These are phyloP conservation scores for Etia nguti DNA, from an alignment of 2,113 vertebrate genomes.

Conservation along the genomic window DNA sequence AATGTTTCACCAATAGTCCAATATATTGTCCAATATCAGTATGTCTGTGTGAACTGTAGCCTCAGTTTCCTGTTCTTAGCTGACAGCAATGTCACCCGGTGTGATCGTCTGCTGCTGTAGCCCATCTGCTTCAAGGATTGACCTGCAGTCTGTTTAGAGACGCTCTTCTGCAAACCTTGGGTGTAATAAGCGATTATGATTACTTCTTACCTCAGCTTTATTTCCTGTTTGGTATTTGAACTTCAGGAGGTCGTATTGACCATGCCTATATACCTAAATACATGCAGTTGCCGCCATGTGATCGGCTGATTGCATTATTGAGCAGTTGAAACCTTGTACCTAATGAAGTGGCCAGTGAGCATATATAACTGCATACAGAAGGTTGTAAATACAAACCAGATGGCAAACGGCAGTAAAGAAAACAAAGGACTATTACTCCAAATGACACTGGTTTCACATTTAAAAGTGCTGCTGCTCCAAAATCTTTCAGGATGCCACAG, in stretches of 20 bases:
- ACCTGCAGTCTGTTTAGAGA: neutral
- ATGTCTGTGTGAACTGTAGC: neutral
- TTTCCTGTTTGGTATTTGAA: neutral
- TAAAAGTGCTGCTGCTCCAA: neutral
- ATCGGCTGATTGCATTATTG: neutral
- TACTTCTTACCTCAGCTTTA: neutral
- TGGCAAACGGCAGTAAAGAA: neutral
- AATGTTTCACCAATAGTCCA: neutral
- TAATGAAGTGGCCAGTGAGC: neutral
- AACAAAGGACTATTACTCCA: neutral
- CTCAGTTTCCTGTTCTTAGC: neutral
- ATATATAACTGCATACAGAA: neutral
- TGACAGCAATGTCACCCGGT: neutral
- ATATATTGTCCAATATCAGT: neutral
- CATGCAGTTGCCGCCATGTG: neutral
- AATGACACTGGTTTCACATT: neutral
- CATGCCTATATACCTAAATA: neutral
- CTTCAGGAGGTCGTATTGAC: neutral
- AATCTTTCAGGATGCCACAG: neutral
- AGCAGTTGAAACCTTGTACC: neutral
- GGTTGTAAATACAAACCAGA: neutral
- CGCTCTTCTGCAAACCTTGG: neutral
- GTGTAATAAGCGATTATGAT: neutral
- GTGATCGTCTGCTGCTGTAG: neutral
- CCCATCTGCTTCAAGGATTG: neutral